Conservation (phyloP, 2,113 vertebrate species). For the Mustela lutreola region DNA sequence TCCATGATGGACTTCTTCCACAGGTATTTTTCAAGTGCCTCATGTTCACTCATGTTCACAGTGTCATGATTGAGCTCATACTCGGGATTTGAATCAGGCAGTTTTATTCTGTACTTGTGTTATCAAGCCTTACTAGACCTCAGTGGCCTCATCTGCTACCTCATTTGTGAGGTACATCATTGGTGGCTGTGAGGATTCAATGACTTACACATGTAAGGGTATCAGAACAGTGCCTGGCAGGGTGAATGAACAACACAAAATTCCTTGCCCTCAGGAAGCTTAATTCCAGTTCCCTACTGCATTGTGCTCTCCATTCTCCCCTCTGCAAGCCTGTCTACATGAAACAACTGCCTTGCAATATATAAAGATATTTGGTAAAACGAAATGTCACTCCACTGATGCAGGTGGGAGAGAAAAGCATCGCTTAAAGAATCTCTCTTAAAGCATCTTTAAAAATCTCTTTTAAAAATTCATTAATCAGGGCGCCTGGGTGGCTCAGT, state of each 20-base stretch:
- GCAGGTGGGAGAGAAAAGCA: background rate
- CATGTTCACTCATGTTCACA: background rate
- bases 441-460: background rate
- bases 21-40: conserved; percentile 1
- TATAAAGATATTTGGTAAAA: background rate
- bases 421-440: background rate
- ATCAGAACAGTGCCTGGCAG: background rate
- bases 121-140: background rate
- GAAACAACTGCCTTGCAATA: background rate
- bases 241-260: background rate
- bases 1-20: background rate
- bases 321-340: background rate
- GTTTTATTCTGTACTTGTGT: background rate
- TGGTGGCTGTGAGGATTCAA: background rate
- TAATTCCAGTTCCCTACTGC: background rate
- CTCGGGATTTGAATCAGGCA: background rate
- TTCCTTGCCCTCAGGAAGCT: background rate
- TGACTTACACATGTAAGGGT: background rate
- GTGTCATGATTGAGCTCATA: background rate
- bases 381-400: background rate
- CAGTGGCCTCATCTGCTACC: background rate
- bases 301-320: background rate
- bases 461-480: background rate
- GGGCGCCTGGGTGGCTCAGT: too few species aligned
- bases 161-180: background rate